These are phyloP conservation scores for Prosopocoilus inquinatus DNA, from an alignment of 2,888 invertebrate genomes.

Conservation along the genomic window DNA sequence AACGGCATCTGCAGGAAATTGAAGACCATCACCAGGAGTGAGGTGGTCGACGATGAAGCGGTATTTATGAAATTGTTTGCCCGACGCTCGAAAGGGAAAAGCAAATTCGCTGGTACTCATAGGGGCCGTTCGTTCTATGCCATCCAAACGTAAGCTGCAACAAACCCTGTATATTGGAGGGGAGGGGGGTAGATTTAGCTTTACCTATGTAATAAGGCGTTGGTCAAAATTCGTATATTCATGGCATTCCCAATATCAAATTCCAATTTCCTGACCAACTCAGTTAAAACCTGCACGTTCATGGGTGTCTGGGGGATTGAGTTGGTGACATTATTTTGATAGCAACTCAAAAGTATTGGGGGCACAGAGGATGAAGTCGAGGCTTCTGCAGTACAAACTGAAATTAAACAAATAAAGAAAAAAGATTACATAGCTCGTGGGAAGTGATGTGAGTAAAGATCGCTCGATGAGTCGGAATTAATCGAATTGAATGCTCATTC, in stretches of 20 bases:
- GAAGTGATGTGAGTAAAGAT: too few relatives aligned
- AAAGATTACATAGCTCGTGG: too few relatives aligned
- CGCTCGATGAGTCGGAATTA: too few relatives aligned
- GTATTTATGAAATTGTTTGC: slow-evolving; percentile 60
- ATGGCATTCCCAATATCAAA: slow-evolving; percentile 51
- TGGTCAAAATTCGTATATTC: slow-evolving; percentile 57
- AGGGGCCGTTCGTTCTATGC: slow-evolving; percentile 55
- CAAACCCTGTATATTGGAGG: neutral
- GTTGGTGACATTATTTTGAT: slow-evolving; percentile 17
- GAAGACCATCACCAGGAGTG: slow-evolving; percentile 51
- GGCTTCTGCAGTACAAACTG: too few relatives aligned
- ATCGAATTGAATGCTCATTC: too few relatives aligned
- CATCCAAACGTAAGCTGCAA: slow-evolving; percentile 61
- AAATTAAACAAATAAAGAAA: too few relatives aligned
- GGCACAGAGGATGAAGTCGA: slow-evolving; percentile 20
- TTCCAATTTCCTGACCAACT: slow-evolving; percentile 63
- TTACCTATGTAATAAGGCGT: slow-evolving; percentile 60
- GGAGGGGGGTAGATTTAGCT: slow-evolving; percentile 1
- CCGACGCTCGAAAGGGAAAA: slow-evolving; percentile 59
- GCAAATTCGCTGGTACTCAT: slow-evolving; percentile 53
- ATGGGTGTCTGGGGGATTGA: slow-evolving; percentile 53
- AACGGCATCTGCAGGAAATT: slow-evolving; percentile 44
- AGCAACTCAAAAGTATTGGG: slow-evolving; percentile 18
- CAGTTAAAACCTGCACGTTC: slow-evolving; percentile 59
- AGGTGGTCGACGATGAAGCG: slow-evolving; percentile 60